phyloP scores from a whole-genome alignment of 2,888 invertebrate species.

The Dryocosmus kuriphilus region DNA sequence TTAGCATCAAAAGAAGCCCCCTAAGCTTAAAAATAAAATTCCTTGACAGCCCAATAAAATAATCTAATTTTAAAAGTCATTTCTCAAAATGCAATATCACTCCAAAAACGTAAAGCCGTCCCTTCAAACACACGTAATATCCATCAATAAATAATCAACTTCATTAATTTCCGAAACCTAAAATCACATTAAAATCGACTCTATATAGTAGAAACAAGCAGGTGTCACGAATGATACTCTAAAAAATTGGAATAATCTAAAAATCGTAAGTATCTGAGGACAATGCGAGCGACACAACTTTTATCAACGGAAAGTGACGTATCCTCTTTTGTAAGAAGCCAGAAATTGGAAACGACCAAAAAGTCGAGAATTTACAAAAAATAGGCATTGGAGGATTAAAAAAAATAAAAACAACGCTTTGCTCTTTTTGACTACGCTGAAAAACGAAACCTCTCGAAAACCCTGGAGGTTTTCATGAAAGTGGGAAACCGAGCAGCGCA shows the following conservation, averaged over 20 bases:
- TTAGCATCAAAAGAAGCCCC: neutral
- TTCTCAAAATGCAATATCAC: neutral
- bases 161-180: neutral
- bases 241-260: conserved; percentile 18
- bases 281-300: conserved; percentile 22
- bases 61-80: neutral
- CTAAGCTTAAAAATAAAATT: neutral
- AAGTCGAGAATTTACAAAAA: neutral
- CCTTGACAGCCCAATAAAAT: neutral
- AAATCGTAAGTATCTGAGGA: conserved; percentile 13
- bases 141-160: neutral
- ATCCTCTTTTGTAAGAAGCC: neutral
- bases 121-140: neutral
- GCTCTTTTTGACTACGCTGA: neutral
- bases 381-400: neutral
- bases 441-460: conserved; percentile 38
- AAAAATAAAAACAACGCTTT: neutral
- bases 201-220: neutral
- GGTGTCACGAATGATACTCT: neutral
- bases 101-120: neutral
- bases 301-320: conserved; percentile 37
- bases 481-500: conserved; percentile 20
- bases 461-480: conserved; percentile 33
- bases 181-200: neutral
- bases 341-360: neutral